Base-by-base conservation (phyloP, 2,113 vertebrate species). In the Tursiops truncatus region DNA sequence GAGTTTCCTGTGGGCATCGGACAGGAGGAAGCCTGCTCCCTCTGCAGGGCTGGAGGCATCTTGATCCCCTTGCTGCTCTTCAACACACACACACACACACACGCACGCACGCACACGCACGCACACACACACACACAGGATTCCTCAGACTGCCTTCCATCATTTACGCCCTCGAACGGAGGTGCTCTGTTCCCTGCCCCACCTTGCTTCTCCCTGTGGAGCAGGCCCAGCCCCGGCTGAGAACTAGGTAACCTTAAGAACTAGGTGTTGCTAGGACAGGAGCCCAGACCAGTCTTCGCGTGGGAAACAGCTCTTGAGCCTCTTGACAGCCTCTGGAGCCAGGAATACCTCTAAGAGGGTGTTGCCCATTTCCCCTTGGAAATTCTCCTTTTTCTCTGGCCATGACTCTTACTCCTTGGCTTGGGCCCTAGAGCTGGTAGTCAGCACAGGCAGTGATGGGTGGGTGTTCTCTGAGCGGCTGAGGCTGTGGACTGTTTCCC, bases 41-140 rank as follows among this genome's bases (percentile, higher is more conserved):
- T 76, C 68, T 76, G 47, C 26, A 23, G 14, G 14, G 36, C 28
- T 67, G 77, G 38, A 85, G n/a, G 41, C 56, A 65, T 63, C 71
- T 70, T 36, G 71, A 33, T 36, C 12, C 14, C 12, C 10, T 10
- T 21, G 25, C 20, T 60, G 31, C 60, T 77, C 26, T 6, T 92
- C 47, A 62, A 28, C 31, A 8, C 62, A 26, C 6, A 44, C 20
- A 56, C 60, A 18, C 6, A 7, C 38, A 38, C 38, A 38, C 8
- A 33, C 41, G 38, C 8, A 6, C 8, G 14, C 38, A 21, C 41
- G 41, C 1, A 13, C 58, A 8, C 33, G 20, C 3, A 9, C 21
- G 8, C 17, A 20, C 2, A n/a, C 41, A 23, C 1, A 23, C 1
- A 14, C 44, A 20, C n/a, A 6, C 0, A 13, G 70, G 33, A 25